Percentiles rank a stretch among this genome's conserved stretches.
phyloP scores from a whole-genome alignment of 2,113 vertebrate species.

The Zingel zingel region DNA sequence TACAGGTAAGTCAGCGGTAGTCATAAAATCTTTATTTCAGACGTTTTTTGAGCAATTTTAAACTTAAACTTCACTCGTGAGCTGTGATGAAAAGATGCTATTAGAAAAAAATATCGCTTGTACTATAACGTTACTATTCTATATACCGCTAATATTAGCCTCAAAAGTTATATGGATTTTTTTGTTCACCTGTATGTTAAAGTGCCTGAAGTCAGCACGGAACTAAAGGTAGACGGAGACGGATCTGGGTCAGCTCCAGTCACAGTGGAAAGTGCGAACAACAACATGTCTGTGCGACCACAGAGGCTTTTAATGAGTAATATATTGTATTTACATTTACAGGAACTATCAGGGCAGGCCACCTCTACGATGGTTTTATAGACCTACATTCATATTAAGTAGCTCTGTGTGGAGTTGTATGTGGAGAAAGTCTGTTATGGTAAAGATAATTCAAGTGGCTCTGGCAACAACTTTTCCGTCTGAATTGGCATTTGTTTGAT shows the following conservation, averaged over 20 bases:
- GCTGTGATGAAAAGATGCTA: too few species aligned
- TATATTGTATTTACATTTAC: conserved; percentile 29
- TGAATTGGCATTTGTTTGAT: not conserved
- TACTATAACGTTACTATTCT: too few species aligned
- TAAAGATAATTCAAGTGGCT: not conserved
- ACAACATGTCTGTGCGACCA: not conserved
- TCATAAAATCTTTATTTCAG: too few species aligned
- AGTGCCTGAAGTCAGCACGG: not conserved
- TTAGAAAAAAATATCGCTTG: too few species aligned
- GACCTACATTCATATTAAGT: not conserved
- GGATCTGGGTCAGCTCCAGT: conserved; percentile 57
- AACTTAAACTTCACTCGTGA: too few species aligned
- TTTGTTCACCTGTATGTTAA: not conserved
- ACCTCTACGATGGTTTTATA: not conserved
- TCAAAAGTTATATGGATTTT: not conserved
- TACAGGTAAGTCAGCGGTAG: too few species aligned
- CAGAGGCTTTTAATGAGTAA: conserved; percentile 26
- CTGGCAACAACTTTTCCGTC: not conserved
- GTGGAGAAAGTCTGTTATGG: too few species aligned
- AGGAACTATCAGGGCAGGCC: conserved; percentile 32
- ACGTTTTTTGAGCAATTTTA: too few species aligned
- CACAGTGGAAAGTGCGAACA: conserved; percentile 38
- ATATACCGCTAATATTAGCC: too few species aligned
- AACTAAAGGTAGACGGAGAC: not conserved
- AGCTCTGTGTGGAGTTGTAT: not conserved